Percentiles rank a stretch among this genome's conserved stretches.
Conservation (phyloP, 2,888 invertebrate genomes). For the Volucella zonaria region DNA sequence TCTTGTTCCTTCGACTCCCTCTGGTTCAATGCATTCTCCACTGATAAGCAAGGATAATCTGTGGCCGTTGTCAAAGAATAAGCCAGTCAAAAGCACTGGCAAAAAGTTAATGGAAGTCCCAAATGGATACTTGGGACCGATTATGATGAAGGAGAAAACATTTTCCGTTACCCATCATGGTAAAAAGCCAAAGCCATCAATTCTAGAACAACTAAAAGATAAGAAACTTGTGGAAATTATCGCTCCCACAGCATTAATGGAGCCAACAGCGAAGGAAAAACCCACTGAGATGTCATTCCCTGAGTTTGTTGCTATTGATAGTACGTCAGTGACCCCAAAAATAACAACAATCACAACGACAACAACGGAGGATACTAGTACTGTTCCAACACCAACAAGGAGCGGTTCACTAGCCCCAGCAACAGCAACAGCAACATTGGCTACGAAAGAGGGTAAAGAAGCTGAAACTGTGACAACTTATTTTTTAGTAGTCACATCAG, state of each 20-base stretch:
- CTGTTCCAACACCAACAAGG: constrained; percentile 6
- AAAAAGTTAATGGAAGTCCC: constrained; percentile 76
- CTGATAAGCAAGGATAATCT: constrained; percentile 55
- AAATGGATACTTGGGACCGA: constrained; percentile 80
- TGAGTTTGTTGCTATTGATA: constrained; percentile 57
- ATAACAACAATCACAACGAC: background rate
- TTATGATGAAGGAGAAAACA: constrained; percentile 80
- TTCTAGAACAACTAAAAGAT: constrained; percentile 77
- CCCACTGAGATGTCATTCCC: constrained; percentile 15
- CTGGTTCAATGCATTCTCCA: constrained; percentile 55
- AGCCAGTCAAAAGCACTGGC: constrained; percentile 35
- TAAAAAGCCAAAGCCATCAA: constrained; percentile 74
- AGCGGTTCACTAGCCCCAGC: background rate
- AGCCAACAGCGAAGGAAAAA: constrained; percentile 63
- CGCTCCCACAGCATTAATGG: constrained; percentile 77
- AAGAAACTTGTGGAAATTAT: constrained; percentile 80
- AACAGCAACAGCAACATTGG: background rate
- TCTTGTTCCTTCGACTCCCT: constrained; percentile 32
- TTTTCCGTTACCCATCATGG: constrained; percentile 77
- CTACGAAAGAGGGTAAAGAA: constrained; percentile 29
- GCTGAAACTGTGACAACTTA: constrained; percentile 60
- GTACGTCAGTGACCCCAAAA: background rate
- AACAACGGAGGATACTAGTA: constrained; percentile 20
- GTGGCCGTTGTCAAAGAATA: constrained; percentile 56
- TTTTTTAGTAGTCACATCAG: constrained; percentile 56